Evolutionary conservation across 1,140 invertebrate genomes (phyloP).

Genomic region (Brachionus calyciflorus): DNA sequence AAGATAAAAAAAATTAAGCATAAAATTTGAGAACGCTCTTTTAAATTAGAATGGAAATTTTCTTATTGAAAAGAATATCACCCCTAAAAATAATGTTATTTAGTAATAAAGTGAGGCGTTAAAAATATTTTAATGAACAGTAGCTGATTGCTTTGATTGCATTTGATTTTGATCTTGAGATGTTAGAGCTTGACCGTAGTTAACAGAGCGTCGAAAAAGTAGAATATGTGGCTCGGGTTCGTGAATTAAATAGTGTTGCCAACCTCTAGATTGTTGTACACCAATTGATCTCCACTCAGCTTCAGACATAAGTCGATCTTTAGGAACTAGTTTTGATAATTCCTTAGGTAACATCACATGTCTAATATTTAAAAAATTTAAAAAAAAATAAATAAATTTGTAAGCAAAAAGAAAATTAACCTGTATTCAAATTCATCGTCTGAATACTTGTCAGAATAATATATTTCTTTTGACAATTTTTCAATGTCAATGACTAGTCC

Average conservation of each 20-base stretch:
- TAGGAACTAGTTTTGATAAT: constrained; percentile 78
- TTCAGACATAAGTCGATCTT: constrained; percentile 87
- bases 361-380: background rate
- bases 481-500: constrained; percentile 32
- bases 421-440: constrained; percentile 36
- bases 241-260: constrained; percentile 95
- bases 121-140: constrained; percentile 10
- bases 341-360: constrained; percentile 81
- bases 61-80: too few relatives aligned
- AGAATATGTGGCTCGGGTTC: constrained; percentile 64
- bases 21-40: too few relatives aligned
- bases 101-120: too few relatives aligned
- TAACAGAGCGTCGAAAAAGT: constrained; percentile 16
- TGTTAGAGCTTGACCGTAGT: constrained; percentile 7
- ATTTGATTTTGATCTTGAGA: constrained; percentile 29
- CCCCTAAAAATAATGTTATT: background rate
- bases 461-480: constrained; percentile 39
- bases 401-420: too few relatives aligned
- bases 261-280: constrained; percentile 88
- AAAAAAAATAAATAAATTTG: background rate
- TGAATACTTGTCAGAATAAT: constrained; percentile 37
- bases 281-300: constrained; percentile 89
- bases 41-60: too few relatives aligned
- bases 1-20: too few relatives aligned
- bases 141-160: constrained; percentile 19